phyloP scores from a whole-genome alignment of 2,797 vertebrate species.

The Danionella dracula region DNA sequence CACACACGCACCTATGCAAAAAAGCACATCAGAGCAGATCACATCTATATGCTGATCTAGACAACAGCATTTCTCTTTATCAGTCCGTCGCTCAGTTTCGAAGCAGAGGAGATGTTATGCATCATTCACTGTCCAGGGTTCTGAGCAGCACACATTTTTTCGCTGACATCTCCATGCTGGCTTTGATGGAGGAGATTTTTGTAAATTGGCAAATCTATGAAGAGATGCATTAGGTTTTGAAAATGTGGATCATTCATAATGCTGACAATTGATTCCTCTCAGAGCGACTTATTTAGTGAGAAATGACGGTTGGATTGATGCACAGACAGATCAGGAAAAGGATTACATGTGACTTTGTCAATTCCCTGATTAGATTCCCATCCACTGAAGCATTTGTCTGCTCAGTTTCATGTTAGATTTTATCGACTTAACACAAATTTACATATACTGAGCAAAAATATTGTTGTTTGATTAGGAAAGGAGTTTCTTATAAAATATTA shows the following conservation, averaged over 20 bases:
- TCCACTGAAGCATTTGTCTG: slow-evolving; percentile 36
- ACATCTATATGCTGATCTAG: slow-evolving; percentile 34
- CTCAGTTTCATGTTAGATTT: slow-evolving; percentile 15
- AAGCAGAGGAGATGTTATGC: slow-evolving; percentile 51
- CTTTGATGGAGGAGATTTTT: slow-evolving; percentile 52
- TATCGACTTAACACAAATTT: neutral
- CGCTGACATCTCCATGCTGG: slow-evolving; percentile 50
- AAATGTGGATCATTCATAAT: slow-evolving; percentile 29
- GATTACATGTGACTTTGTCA: slow-evolving; percentile 38
- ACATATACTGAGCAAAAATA: neutral
- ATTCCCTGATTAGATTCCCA: slow-evolving; percentile 34
- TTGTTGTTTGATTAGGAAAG: neutral
- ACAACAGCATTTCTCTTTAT: slow-evolving; percentile 57
- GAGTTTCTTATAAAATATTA: neutral
- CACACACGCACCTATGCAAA: slow-evolving; percentile 1
- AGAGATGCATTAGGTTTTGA: slow-evolving; percentile 45
- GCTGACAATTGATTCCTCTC: slow-evolving; percentile 40
- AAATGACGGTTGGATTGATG: slow-evolving; percentile 46
- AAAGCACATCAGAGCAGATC: slow-evolving; percentile 26
- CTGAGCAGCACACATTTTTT: slow-evolving; percentile 35
- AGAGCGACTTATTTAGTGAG: slow-evolving; percentile 4
- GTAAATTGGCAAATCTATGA: slow-evolving; percentile 37
- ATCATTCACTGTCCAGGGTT: slow-evolving; percentile 55
- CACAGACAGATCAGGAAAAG: slow-evolving; percentile 29
- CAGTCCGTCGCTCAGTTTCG: slow-evolving; percentile 59